Evolutionary conservation across 2,888 invertebrate species (phyloP), one percentile per base, ranked within the genome.

Genomic region (Drosophila siamana): DNA sequence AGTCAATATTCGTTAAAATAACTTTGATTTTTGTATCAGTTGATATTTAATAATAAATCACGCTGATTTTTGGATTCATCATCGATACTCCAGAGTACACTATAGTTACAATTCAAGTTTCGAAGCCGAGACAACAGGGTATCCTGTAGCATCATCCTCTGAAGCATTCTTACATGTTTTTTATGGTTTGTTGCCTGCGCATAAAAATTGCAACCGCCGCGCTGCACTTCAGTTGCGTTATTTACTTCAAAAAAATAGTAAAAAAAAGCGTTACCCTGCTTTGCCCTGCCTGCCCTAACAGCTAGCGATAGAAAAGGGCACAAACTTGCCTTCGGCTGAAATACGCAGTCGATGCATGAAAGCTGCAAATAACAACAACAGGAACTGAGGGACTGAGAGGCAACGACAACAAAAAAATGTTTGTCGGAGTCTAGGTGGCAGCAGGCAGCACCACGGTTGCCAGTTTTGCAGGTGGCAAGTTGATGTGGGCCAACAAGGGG

Each of bases 311-410:
- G 50, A 57, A 64, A 55, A 57, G 74, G 61, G 78, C 78, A 67
- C 61, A 67, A 62, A 48, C 51, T 74, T 74, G 59, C 86, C 80
- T 41, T 13, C 40, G 81, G 88, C 78, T 69, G 72, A 74, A 86
- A 86, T 84, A 74, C 86, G 74, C 84, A 83, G 84, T 78, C 84
- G 78, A 83, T 84, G 84, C 84, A 84, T 83, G 86, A 83, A 86
- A 80, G 88, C 84, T 88, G 71, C 80, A 80, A 86, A 88, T 74
- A 83, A 74, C 65, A 72, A 52, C 60, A 50, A 26, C 59, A 52
- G n/a, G n/a, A 46, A 11, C 8, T n/a, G n/a, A 36, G 28, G 9
- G 11, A 33, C 30, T 11, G 30, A 11, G 33, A n/a, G n/a, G 8
- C 3, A n/a, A n/a, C n/a, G n/a, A n/a, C n/a, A n/a, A n/a, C n/a